Conservation (phyloP, 2,888 invertebrate species). For the Trachelus tabidus region DNA sequence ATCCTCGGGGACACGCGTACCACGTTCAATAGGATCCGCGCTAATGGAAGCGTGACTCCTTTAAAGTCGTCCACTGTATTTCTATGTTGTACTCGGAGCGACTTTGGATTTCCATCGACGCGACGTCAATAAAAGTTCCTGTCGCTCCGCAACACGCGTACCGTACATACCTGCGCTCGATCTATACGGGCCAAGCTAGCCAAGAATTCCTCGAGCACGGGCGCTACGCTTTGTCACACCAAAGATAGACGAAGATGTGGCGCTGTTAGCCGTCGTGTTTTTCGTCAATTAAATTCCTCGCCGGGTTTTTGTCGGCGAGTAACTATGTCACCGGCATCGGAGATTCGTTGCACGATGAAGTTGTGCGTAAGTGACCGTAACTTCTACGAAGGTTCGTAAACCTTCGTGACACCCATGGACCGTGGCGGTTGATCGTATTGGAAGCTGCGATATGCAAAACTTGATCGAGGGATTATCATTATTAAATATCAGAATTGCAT, state of each 20-base stretch:
- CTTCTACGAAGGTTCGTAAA: background rate
- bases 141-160: background rate
- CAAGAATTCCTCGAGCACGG: conserved; percentile 3
- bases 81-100: background rate
- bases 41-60: background rate
- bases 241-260: conserved; percentile 5
- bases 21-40: background rate
- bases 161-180: background rate
- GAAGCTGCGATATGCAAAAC: background rate
- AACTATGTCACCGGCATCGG: conserved; percentile 4
- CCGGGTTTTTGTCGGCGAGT: conserved; percentile 14
- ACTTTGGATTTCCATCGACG: background rate
- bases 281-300: conserved; percentile 20
- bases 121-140: background rate
- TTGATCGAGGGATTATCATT: background rate
- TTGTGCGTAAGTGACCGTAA: conserved; percentile 12
- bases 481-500: background rate
- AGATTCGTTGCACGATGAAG: conserved; percentile 14
- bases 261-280: conserved; percentile 7
- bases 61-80: background rate
- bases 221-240: conserved; percentile 15
- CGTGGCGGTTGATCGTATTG: background rate
- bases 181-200: conserved; percentile 2
- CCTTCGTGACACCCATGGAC: background rate
- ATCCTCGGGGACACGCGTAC: background rate